Conservation (phyloP, 2,888 invertebrate species). For the Plusia festucae region DNA sequence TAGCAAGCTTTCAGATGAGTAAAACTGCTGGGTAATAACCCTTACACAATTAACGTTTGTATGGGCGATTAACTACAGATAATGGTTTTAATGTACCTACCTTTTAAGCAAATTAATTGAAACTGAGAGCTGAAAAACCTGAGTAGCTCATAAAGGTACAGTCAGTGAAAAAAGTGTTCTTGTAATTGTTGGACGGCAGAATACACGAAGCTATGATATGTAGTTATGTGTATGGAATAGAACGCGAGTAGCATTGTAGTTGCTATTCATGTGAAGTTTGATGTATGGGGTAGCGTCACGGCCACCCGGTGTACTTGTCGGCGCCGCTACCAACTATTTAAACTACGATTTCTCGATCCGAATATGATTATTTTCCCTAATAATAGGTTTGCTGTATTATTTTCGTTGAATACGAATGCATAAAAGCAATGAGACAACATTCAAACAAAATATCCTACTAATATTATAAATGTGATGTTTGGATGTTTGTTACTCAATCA, state of each 20-base stretch:
- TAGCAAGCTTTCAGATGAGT: conserved; percentile 40
- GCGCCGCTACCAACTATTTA: conserved; percentile 20
- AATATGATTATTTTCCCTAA: conserved; percentile 6
- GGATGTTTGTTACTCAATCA: too few species aligned
- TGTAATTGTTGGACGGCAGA: conserved; percentile 23
- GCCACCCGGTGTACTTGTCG: conserved; percentile 63
- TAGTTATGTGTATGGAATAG: conserved; percentile 26
- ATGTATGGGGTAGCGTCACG: conserved; percentile 66
- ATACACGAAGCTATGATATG: conserved; percentile 12
- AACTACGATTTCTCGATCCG: conserved; percentile 51
- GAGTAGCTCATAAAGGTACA: conserved; percentile 15
- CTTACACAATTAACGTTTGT: conserved; percentile 50
- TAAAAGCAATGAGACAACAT: background rate
- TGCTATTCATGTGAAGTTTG: conserved; percentile 66
- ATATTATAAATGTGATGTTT: too few species aligned
- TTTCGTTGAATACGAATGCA: background rate
- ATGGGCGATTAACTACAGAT: conserved; percentile 38
- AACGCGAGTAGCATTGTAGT: conserved; percentile 49
- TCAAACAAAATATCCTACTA: background rate
- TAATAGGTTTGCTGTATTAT: background rate
- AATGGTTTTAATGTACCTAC: conserved; percentile 50
- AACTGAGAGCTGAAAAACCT: conserved; percentile 26
- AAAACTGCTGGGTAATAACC: conserved; percentile 47
- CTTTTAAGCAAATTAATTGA: conserved; percentile 53
- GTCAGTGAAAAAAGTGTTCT: conserved; percentile 30